These are phyloP conservation scores for Poeciliopsis gracilis DNA, from an alignment of 2,797 vertebrate genomes.

Conservation along the genomic window DNA sequence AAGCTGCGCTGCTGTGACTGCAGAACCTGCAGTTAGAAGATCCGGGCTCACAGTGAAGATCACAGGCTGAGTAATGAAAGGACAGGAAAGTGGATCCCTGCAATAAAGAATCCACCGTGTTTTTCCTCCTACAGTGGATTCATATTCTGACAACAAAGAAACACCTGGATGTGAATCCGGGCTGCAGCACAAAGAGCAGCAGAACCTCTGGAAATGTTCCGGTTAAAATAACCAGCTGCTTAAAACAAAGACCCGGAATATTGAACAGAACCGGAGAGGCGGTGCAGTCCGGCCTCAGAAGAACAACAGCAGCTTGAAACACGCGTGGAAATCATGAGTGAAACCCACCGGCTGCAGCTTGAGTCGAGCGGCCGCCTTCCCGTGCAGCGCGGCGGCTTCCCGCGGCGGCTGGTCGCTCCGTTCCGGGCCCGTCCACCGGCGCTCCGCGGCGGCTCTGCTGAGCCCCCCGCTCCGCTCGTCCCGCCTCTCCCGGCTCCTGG, in stretches of 20 bases:
- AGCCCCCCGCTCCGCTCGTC: constrained; percentile 58
- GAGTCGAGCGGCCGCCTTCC: constrained; percentile 74
- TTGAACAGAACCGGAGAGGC: not conserved
- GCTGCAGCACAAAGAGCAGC: not conserved
- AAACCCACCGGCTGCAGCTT: constrained; percentile 76
- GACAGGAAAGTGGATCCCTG: constrained; percentile 50
- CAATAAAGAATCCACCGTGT: constrained; percentile 11
- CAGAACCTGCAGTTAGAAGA: constrained; percentile 38
- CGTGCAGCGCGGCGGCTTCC: constrained; percentile 58
- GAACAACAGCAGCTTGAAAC: constrained; percentile 33
- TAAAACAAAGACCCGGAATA: not conserved
- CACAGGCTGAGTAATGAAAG: constrained; percentile 65
- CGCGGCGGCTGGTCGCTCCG: constrained; percentile 65
- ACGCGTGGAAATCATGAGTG: constrained; percentile 18
- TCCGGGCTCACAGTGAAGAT: constrained; percentile 50
- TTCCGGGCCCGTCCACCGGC: constrained; percentile 60
- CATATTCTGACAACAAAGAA: constrained; percentile 27
- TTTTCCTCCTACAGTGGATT: constrained; percentile 1
- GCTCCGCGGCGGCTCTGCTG: constrained; percentile 72
- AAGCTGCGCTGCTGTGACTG: not conserved
- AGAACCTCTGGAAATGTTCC: not conserved
- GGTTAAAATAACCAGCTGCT: no score
- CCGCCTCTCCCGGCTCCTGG: constrained; percentile 79
- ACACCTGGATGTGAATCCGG: constrained; percentile 55
- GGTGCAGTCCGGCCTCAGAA: not conserved